Conservation (phyloP, 2,113 vertebrate species). For the Oncorhynchus masou region DNA sequence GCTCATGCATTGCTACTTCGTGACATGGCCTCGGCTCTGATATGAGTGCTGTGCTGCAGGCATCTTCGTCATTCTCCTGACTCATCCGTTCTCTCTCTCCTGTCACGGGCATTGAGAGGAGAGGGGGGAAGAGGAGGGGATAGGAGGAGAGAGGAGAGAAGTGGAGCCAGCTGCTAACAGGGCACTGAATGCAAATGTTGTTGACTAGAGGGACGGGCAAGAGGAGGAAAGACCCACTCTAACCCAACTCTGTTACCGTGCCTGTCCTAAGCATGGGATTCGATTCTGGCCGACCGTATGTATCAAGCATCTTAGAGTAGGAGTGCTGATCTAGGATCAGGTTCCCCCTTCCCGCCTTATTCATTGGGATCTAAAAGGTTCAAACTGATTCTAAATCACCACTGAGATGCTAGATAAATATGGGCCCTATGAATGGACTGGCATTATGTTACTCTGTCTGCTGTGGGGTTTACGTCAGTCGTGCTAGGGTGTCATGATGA, state of each 20-base stretch:
- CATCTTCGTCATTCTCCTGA: constrained; percentile 61
- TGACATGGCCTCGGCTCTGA: constrained; percentile 39
- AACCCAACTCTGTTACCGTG: neutral
- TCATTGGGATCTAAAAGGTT: neutral
- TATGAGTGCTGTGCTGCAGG: constrained; percentile 34
- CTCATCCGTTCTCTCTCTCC: constrained; percentile 54
- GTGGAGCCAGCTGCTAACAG: constrained; percentile 39
- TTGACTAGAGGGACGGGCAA: constrained; percentile 37
- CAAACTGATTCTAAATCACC: neutral
- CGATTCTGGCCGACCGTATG: too few species aligned
- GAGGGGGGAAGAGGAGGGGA: constrained; percentile 23
- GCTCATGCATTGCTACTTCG: constrained; percentile 35
- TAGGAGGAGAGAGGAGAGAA: neutral
- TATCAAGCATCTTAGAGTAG: neutral
- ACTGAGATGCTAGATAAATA: too few species aligned
- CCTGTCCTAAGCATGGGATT: neutral
- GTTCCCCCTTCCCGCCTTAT: neutral
- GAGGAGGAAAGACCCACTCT: constrained; percentile 20
- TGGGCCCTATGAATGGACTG: too few species aligned
- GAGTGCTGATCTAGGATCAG: too few species aligned
- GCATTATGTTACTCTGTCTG: too few species aligned
- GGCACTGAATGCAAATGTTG: constrained; percentile 38
- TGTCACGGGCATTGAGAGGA: constrained; percentile 43
- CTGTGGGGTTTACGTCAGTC: too few species aligned
- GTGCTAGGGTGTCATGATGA: too few species aligned